Evolutionary conservation across 2,888 invertebrate species (phyloP).

Genomic region (Bombylius major): DNA sequence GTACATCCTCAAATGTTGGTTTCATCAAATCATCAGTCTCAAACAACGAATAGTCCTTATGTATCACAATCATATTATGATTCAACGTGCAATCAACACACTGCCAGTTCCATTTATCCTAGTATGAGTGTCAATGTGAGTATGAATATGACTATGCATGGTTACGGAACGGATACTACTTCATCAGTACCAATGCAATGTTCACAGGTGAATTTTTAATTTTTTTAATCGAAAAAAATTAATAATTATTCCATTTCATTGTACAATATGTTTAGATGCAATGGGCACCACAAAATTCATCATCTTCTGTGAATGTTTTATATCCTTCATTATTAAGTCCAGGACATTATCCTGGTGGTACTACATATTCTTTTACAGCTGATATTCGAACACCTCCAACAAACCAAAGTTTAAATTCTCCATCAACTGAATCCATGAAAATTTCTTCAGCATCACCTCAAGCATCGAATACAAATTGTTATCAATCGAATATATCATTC

Average conservation of each 20-base stretch:
- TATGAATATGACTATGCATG: slow-evolving; percentile 97
- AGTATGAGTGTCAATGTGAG: slow-evolving; percentile 90
- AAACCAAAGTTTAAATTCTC: slow-evolving; percentile 40
- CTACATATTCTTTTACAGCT: slow-evolving; percentile 73
- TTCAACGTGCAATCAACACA: slow-evolving; percentile 24
- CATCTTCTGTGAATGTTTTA: slow-evolving; percentile 50
- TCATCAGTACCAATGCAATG: slow-evolving; percentile 39
- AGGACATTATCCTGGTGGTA: slow-evolving; percentile 49
- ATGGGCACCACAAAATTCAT: slow-evolving; percentile 54
- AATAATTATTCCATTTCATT: neutral
- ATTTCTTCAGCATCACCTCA: slow-evolving; percentile 26
- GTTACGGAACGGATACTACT: slow-evolving; percentile 39
- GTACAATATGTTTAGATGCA: slow-evolving; percentile 43
- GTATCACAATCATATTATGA: slow-evolving; percentile 27
- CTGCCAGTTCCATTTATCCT: slow-evolving; percentile 53
- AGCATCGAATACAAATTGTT: slow-evolving; percentile 14
- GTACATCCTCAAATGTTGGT: slow-evolving; percentile 53
- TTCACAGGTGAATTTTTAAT: slow-evolving; percentile 45
- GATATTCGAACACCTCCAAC: slow-evolving; percentile 53
- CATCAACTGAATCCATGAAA: slow-evolving; percentile 24
- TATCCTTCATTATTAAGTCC: slow-evolving; percentile 56
- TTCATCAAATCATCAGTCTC: slow-evolving; percentile 35
- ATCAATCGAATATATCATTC: slow-evolving; percentile 19
- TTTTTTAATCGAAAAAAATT: neutral
- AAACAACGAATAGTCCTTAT: slow-evolving; percentile 15